Conservation (phyloP, 1,140 invertebrate genomes). For the Choristoneura fumiferana region DNA sequence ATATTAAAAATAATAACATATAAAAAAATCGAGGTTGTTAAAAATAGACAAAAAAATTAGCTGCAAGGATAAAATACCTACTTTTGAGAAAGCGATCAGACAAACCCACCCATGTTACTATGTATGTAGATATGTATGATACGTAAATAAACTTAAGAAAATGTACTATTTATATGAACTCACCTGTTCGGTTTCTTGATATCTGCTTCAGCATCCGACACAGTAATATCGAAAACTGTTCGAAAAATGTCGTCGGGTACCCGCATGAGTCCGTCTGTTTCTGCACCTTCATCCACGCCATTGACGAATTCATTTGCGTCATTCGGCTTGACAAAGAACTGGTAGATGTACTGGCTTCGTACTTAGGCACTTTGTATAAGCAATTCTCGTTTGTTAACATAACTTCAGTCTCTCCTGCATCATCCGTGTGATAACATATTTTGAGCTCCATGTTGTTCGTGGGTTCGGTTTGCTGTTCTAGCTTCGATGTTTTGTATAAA, state of each 20-base stretch:
- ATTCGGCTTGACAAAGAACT: constrained; percentile 49
- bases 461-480: constrained; percentile 42
- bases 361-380: constrained; percentile 53
- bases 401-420: constrained; percentile 53
- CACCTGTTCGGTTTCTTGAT: constrained; percentile 63
- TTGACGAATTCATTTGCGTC: constrained; percentile 52
- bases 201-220: constrained; percentile 64
- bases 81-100: too few species aligned
- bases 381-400: constrained; percentile 62
- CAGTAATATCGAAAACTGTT: constrained; percentile 61
- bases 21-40: too few species aligned
- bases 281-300: constrained; percentile 68
- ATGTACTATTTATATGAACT: too few species aligned
- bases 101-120: too few species aligned
- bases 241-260: constrained; percentile 52
- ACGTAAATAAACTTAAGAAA: too few species aligned
- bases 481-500: constrained; percentile 57
- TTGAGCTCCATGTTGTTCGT: constrained; percentile 53
- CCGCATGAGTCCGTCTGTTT: constrained; percentile 31
- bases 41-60: too few species aligned
- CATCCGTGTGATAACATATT: constrained; percentile 58
- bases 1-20: too few species aligned
- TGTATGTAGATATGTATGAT: too few species aligned
- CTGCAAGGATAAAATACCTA: too few species aligned
- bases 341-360: constrained; percentile 39